Percentiles rank a stretch among this genome's conserved stretches.
Evolutionary conservation across 2,113 vertebrate species (phyloP).

Genomic region (Geothlypis trichas): DNA sequence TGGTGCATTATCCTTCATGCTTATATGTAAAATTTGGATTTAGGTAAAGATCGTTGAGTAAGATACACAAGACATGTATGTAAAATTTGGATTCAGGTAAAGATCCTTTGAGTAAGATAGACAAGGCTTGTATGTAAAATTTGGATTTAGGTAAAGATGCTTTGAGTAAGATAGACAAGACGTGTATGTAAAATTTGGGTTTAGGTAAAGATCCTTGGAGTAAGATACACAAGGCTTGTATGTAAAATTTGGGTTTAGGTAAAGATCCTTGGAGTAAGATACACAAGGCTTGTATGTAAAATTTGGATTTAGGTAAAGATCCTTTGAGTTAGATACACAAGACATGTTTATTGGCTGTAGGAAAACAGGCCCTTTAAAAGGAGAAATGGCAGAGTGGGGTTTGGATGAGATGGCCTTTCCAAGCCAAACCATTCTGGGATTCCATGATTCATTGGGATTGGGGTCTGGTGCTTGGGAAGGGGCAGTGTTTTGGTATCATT

Average conservation of each 20-base stretch:
- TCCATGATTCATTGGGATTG: too few species aligned
- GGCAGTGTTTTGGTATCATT: neutral
- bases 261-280: neutral
- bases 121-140: rapidly evolving
- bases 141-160: neutral
- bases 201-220: neutral
- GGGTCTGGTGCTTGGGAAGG: neutral
- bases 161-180: neutral
- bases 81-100: neutral
- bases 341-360: neutral
- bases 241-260: neutral
- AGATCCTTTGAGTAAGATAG: neutral
- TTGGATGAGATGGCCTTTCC: neutral
- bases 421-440: neutral
- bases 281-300: rapidly evolving
- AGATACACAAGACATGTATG: rapidly evolving
- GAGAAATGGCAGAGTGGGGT: neutral
- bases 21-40: neutral
- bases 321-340: neutral
- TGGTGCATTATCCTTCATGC: neutral
- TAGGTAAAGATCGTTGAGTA: neutral
- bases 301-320: neutral
- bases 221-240: rapidly evolving
- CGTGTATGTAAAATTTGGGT: neutral
- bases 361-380: neutral